Conservation (phyloP, 2,888 invertebrate genomes). For the Cyclophora punctaria region DNA sequence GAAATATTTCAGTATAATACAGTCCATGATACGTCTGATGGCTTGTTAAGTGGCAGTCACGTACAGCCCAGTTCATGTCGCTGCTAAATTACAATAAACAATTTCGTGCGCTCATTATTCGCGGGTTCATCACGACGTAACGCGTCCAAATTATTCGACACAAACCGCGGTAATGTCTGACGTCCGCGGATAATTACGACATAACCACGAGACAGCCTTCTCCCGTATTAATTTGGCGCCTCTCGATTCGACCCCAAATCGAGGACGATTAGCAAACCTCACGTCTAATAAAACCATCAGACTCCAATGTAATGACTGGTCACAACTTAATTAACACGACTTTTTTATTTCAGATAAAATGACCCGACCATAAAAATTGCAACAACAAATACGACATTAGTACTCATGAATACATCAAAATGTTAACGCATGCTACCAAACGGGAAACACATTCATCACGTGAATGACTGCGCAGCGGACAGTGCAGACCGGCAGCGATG, state of each 20-base stretch:
- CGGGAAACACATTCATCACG: conserved; percentile 49
- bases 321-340: conserved; percentile 1
- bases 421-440: conserved; percentile 58
- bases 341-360: conserved; percentile 48
- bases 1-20: conserved; percentile 17
- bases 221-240: conserved; percentile 61
- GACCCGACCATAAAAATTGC: conserved; percentile 27
- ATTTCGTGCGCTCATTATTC: conserved; percentile 64
- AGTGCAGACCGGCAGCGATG: conserved; percentile 64
- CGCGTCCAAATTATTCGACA: conserved; percentile 61
- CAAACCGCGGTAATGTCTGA: conserved; percentile 63
- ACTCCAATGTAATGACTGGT: conserved; percentile 1
- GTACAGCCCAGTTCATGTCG: conserved; percentile 56
- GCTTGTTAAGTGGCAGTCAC: conserved; percentile 41
- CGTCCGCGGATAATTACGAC: conserved; percentile 66
- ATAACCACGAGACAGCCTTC: conserved; percentile 61
- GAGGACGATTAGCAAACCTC: conserved; percentile 33
- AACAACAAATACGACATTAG: conserved; percentile 15
- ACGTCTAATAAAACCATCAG: conserved; percentile 15
- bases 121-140: conserved; percentile 59
- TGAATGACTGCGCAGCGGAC: conserved; percentile 52
- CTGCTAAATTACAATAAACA: conserved; percentile 69
- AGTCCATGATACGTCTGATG: conserved; percentile 24
- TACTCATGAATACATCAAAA: conserved; percentile 37
- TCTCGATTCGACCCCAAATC: conserved; percentile 46